Percentiles rank a stretch among this genome's conserved stretches.
phyloP scores from a whole-genome alignment of 2,113 vertebrate species.

The Clarias macrocephalus region DNA sequence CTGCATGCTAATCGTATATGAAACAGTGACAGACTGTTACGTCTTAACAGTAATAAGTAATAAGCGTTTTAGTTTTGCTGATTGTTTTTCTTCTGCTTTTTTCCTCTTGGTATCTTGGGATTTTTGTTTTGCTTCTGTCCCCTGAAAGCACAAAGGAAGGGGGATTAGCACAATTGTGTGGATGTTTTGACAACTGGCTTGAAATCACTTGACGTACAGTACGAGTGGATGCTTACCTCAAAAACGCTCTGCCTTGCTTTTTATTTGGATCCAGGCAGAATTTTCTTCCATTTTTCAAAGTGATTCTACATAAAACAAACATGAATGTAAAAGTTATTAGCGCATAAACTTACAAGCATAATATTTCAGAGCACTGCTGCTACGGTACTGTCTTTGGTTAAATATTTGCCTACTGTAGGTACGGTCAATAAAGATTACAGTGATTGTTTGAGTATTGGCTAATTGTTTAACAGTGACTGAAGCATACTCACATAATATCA shows the following conservation, averaged over 20 bases:
- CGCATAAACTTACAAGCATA: not conserved
- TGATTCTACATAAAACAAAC: conserved; percentile 19
- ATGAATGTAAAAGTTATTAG: not conserved
- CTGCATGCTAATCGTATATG: not conserved
- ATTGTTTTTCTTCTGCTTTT: conserved; percentile 11
- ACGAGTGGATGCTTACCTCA: conserved; percentile 32
- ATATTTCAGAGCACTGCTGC: not conserved
- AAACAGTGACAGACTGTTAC: not conserved
- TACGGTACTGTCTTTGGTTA: not conserved
- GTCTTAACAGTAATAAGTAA: not conserved
- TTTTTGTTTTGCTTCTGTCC: not conserved
- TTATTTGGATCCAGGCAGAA: conserved; percentile 39
- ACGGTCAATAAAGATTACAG: not conserved
- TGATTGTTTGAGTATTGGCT: not conserved
- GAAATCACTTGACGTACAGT: conserved; percentile 14
- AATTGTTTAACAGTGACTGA: not conserved
- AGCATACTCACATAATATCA: conserved; percentile 45
- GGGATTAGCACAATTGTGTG: not conserved
- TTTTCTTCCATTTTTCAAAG: not conserved
- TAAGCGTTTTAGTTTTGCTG: not conserved
- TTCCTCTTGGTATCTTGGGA: not conserved
- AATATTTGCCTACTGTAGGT: too few species aligned
- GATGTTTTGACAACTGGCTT: not conserved
- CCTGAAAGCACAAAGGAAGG: not conserved
- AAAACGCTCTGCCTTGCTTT: conserved; percentile 28